Evolutionary conservation across 2,797 vertebrate species (phyloP), one percentile per base, ranked within the genome.

Genomic region (Ambastaia sidthimunki): DNA sequence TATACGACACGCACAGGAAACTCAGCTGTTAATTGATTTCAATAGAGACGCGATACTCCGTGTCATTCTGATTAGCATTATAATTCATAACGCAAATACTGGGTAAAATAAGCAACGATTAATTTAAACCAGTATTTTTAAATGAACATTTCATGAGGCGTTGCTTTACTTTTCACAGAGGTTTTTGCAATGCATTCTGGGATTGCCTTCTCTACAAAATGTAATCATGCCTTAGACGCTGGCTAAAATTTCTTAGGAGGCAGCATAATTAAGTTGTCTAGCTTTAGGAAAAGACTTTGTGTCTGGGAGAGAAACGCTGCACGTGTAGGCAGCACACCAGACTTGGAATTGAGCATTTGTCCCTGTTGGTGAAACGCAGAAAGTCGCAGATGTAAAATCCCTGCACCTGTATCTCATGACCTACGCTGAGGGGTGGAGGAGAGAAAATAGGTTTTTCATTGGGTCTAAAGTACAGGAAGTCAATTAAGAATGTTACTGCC

Each of bases 351-450:
- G 23, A 60, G 57, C 7, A 37, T 37, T 19, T 18, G 28, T 18
- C 16, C 18, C 16, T 65, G 62, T 31, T n/a, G 7, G 31, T 7
- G 31, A 65, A 31, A 37, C 7, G 37, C 62, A 12, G 28, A 63
- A 63, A 63, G 16, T 31, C 62, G 31, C 62, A 63, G 6, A n/a
- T 65, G 1, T 19, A 18, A 37, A 0, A 11, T 37, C 11, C 18
- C 48, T 91, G 89, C 87, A 86, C 86, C 88, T 88, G 87, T 67
- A 74, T 13, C 19, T 28, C 7, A 28, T 25, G 34, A 54, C 69
- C 71, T 68, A 10, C 63, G 12, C 4, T 47, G 66, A 47, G 21
- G 19, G 55, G 55, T 62, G 28, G 28, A 71, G 16, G 18, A 23
- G 3, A 71, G 19, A 78, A 34, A 15, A 31, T 37, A 18, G 19